Evolutionary conservation across 1,140 invertebrate genomes (phyloP).

Genomic region (Cherax quadricarinatus): DNA sequence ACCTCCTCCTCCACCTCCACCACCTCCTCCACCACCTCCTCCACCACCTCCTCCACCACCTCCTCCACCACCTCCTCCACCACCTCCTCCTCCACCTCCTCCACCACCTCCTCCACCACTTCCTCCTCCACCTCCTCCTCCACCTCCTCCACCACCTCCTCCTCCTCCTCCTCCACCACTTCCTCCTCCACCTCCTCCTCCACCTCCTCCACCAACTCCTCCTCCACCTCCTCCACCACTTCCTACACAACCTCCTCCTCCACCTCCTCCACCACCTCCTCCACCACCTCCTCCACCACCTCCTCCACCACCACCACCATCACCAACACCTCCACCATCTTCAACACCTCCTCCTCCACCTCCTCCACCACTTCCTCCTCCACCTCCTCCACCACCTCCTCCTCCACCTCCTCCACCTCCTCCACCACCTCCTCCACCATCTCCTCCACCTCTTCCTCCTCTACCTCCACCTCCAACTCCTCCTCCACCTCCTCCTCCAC

Average conservation of each 20-base stretch:
- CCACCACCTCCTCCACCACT: too few species aligned
- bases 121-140: too few species aligned
- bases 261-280: not conserved
- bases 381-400: not conserved
- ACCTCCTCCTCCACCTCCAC: not conserved
- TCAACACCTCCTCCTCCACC: too few species aligned
- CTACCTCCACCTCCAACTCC: too few species aligned
- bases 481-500: too few species aligned
- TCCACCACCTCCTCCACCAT: not conserved
- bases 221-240: too few species aligned
- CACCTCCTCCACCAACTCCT: too few species aligned
- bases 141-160: not conserved
- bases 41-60: not conserved
- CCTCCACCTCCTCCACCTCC: not conserved
- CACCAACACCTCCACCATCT: not conserved
- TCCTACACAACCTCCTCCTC: too few species aligned
- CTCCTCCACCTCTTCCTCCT: too few species aligned
- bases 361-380: too few species aligned
- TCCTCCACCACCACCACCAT: not conserved
- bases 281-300: not conserved
- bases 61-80: conserved; percentile 15
- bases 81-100: conserved; percentile 11
- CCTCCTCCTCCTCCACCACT: too few species aligned
- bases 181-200: too few species aligned
- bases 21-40: not conserved